Evolutionary conservation across 2,888 invertebrate species (phyloP), one percentile per base, ranked within the genome.

Genomic region (Metallyticus violacea): DNA sequence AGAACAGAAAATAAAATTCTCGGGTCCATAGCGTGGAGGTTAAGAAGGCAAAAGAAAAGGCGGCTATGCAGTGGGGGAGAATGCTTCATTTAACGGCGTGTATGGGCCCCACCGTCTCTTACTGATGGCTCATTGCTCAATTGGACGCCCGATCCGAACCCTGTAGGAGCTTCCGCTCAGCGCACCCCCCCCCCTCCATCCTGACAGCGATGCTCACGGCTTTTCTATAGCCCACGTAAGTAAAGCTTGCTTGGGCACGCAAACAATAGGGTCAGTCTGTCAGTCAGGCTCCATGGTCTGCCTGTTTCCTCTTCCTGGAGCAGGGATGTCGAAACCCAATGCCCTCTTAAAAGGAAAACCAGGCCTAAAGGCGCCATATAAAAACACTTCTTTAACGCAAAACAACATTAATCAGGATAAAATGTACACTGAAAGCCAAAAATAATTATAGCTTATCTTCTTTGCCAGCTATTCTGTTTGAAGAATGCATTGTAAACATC

Each of bases 251-350:
- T 77, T 27, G 83, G 83, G 77, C 83, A 83, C 83, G 83, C 83
- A 83, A 83, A 83, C 83, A 83, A 83, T 83, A 77, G 83, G 83
- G 83, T 83, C 83, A 83, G 83, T 83, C 83, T 77, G 83, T 83
- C 83, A 28, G 83, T 77, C 81, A 81, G 40, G 22, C 40, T 15
- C 15, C 40, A 62, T 62, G 40, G 40, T 62, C 40, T 62, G 40
- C 40, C 40, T 62, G 9, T 62, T 62, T 62, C 40, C 40, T 62
- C 40, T 62, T 62, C 40, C 40, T 62, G 40, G 15, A 15, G 40
- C 40, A 62, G 40, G 40, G 40, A 62, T 62, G 40, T 62, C 40
- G 40, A 62, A 62, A 62, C 40, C 7, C 15, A 1, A 15, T 1
- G 40, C 9, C 40, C 40, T 2, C 30, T 30, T 30, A 1, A 30